These are phyloP conservation scores for Chloroclystis v-ata DNA, from an alignment of 2,888 invertebrate species.

Conservation along the genomic window DNA sequence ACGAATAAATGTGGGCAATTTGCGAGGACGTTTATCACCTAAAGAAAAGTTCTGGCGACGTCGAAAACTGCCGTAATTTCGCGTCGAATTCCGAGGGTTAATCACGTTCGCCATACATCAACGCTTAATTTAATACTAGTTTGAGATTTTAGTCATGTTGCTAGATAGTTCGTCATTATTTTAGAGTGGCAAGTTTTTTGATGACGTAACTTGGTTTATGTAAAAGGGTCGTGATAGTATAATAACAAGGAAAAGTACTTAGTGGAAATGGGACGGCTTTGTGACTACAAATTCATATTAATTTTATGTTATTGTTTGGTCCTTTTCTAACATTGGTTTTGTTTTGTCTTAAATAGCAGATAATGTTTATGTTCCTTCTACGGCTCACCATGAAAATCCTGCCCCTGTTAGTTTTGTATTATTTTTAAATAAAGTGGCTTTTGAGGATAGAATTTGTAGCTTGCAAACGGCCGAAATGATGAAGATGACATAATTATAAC, in stretches of 20 bases:
- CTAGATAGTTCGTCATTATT: constrained; percentile 32
- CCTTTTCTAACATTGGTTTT: too few relatives aligned
- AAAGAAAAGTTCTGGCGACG: constrained; percentile 73
- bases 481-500: too few relatives aligned
- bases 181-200: constrained; percentile 19
- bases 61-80: constrained; percentile 66
- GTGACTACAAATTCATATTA: not conserved
- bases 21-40: constrained; percentile 73
- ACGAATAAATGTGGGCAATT: constrained; percentile 71
- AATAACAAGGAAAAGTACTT: constrained; percentile 1
- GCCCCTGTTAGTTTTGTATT: too few relatives aligned
- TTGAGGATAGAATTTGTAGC: too few relatives aligned
- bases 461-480: too few relatives aligned
- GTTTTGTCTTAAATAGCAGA: too few relatives aligned
- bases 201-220: constrained; percentile 1
- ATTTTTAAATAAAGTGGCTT: too few relatives aligned
- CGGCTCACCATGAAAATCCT: too few relatives aligned
- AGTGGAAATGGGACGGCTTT: not conserved
- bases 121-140: constrained; percentile 64
- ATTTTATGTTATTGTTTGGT: too few relatives aligned
- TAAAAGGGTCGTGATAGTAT: not conserved
- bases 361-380: too few relatives aligned
- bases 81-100: constrained; percentile 63
- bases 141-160: constrained; percentile 36
- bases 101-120: constrained; percentile 62